Percentiles rank a stretch among this genome's conserved stretches.
phyloP scores from a whole-genome alignment of 2,113 vertebrate species.

The Campylomormyrus tamandua region DNA sequence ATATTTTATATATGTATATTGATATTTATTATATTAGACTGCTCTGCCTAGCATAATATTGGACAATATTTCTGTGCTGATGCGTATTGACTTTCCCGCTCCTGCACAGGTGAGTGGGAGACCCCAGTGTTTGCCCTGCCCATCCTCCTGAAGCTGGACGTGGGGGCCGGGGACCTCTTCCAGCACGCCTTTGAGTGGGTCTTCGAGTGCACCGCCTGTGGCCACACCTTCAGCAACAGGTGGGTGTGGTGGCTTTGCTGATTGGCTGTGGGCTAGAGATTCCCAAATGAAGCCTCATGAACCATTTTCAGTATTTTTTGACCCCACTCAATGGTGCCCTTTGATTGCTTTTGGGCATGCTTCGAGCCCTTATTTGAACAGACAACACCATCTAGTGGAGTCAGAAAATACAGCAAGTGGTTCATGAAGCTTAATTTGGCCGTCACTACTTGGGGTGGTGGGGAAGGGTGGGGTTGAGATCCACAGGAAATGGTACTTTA shows the following conservation, averaged over 20 bases:
- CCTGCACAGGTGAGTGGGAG: conserved; percentile 67
- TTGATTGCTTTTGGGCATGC: no score
- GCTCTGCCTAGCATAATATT: background rate
- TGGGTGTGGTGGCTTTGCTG: conserved; percentile 34
- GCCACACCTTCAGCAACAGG: conserved; percentile 61
- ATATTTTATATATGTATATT: no score
- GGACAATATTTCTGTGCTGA: background rate
- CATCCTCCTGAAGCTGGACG: conserved; percentile 64
- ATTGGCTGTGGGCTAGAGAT: background rate
- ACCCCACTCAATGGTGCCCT: no score
- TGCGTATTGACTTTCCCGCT: background rate
- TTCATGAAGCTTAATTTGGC: no score
- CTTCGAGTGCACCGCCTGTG: conserved; percentile 71
- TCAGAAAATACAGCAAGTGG: no score
- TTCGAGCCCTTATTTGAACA: no score
- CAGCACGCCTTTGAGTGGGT: conserved; percentile 69
- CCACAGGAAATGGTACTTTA: background rate
- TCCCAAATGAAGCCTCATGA: no score
- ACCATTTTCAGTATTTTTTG: no score
- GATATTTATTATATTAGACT: background rate
- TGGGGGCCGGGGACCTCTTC: conserved; percentile 64
- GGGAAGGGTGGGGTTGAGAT: background rate
- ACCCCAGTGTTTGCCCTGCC: conserved; percentile 83
- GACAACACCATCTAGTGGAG: no score
- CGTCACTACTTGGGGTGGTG: background rate